These are phyloP conservation scores for Tupiocoris notatus DNA, from an alignment of 2,888 invertebrate genomes.

Conservation along the genomic window DNA sequence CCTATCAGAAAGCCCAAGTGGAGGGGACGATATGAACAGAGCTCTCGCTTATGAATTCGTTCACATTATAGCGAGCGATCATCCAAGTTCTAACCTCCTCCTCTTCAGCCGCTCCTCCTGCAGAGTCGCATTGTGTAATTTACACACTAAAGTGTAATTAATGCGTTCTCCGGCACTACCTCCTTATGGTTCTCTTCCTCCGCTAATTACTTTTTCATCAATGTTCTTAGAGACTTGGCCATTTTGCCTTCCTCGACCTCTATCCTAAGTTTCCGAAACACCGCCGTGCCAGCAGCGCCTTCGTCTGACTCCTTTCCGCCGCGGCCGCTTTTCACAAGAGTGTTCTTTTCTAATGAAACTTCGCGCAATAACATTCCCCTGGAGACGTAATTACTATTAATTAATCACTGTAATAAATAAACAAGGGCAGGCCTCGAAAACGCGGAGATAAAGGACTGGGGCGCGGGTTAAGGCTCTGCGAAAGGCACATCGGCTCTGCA, in stretches of 20 bases:
- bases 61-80: not conserved
- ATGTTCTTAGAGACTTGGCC: constrained; percentile 33
- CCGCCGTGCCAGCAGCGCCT: not conserved
- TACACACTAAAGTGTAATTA: constrained; percentile 39
- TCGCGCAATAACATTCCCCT: constrained; percentile 37
- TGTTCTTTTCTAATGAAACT: constrained; percentile 41
- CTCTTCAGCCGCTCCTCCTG: not conserved
- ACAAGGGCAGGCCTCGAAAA: constrained; percentile 25
- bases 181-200: not conserved
- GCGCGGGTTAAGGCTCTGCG: not conserved
- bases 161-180: constrained; percentile 13
- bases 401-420: constrained; percentile 41
- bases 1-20: no score
- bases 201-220: constrained; percentile 41
- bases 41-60: not conserved
- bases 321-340: constrained; percentile 26
- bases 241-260: not conserved
- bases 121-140: constrained; percentile 18
- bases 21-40: not conserved
- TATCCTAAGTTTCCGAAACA: not conserved
- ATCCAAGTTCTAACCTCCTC: not conserved
- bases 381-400: constrained; percentile 34
- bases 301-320: not conserved
- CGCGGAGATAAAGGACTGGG: not conserved
- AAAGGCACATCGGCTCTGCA: not conserved